Base-by-base conservation (phyloP, 2,888 invertebrate species). In the Caenorhabditis angaria region DNA sequence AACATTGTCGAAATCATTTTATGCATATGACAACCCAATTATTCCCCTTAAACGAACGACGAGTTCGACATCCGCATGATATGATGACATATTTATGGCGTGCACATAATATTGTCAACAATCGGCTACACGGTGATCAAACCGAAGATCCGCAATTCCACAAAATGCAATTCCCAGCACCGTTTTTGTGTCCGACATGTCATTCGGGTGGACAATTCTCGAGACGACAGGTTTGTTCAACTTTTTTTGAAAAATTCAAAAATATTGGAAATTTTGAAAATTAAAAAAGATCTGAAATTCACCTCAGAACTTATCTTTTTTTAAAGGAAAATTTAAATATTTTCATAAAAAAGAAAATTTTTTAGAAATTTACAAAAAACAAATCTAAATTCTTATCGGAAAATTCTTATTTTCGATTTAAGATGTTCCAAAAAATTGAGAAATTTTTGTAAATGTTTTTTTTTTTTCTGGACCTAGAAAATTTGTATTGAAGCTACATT, bases 121-220 rank as follows among this genome's bases (percentile, higher is more conserved):
- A 92, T 77, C 91, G 97, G 78, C 90, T 97, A 35, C 91, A 93
- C 48, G 93, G 94, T 0, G 94, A 95, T 87, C 29, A 47, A 32
- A 94, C 95, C 0, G 96, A 97, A 89, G 97, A 99, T 89, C 94
- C 96, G 0, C 89, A 91, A 68, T 92, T 92, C 88, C 94, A 93
- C 0, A 99, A 99, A 89, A 90, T 92, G 66, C 94, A 94, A 88
- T 99, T 94, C 88, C 99, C 99, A 0, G 81, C 92, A 80, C 80
- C 85, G 48, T 86, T 87, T 78, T 82, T 86, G 54, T 86, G 86
- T 70, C 85, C 85, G n/a, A 83, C 83, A 0, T 86, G 86, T 65
- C 86, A 86, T 66, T 78, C 85, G 50, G 86, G 86, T 53, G 86
- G 86, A 61, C 83, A 85, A 57, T 86, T 87, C 69, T 85, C 85